phyloP scores from a whole-genome alignment of 2,113 vertebrate genomes.

The Trematocara variabile region DNA sequence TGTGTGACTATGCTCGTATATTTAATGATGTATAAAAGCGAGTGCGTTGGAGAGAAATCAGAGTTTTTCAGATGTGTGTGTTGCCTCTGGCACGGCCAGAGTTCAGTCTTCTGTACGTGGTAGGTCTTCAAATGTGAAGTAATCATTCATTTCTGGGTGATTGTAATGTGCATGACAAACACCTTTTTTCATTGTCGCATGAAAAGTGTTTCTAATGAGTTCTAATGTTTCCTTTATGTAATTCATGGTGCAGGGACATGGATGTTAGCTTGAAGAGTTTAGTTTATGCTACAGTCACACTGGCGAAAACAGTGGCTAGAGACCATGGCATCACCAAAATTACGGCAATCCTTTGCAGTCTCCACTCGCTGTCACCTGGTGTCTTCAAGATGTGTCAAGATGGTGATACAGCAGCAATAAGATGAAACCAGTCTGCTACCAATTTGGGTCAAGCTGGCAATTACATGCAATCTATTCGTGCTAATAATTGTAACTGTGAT shows the following conservation, averaged over 20 bases:
- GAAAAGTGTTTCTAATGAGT: neutral
- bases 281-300: neutral
- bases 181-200: neutral
- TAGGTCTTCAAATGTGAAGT: neutral
- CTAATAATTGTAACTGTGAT: neutral
- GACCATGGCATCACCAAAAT: neutral
- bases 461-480: neutral
- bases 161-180: neutral
- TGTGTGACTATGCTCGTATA: conserved; percentile 45
- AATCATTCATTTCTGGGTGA: neutral
- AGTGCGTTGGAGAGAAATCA: neutral
- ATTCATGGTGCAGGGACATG: neutral
- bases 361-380: neutral
- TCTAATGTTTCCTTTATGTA: neutral
- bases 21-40: conserved; percentile 15
- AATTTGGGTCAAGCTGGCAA: neutral
- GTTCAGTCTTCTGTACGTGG: neutral
- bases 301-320: neutral
- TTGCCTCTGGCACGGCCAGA: neutral
- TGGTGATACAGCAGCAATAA: neutral
- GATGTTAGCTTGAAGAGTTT: neutral
- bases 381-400: neutral
- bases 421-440: neutral
- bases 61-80: neutral
- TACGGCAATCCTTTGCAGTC: neutral